Evolutionary conservation across 2,888 invertebrate genomes (phyloP).

Genomic region (Patella pellucida): DNA sequence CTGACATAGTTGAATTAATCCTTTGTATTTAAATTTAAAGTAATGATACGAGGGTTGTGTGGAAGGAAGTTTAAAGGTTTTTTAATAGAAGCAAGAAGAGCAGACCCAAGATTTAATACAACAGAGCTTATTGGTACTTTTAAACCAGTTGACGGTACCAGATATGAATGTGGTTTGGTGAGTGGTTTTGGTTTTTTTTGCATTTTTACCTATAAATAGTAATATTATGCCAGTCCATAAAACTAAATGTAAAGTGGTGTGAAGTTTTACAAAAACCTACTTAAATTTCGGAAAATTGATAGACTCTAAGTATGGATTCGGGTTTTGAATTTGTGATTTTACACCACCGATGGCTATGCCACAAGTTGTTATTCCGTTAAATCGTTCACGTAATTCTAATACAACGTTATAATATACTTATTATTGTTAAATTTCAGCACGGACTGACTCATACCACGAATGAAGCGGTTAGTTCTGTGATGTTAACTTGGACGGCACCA

Average conservation of each 20-base stretch:
- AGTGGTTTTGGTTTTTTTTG: constrained; percentile 4
- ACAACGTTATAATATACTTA: too few relatives aligned
- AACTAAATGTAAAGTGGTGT: too few relatives aligned
- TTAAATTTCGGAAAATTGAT: too few relatives aligned
- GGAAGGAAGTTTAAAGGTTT: constrained; percentile 34
- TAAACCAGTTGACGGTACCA: constrained; percentile 38
- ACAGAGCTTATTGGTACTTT: constrained; percentile 46
- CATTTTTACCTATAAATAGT: too few relatives aligned
- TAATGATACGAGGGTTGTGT: constrained; percentile 38
- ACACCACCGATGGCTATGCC: too few relatives aligned
- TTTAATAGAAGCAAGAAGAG: constrained; percentile 35
- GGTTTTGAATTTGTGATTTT: too few relatives aligned
- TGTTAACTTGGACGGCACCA: constrained; percentile 59
- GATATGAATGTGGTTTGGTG: constrained; percentile 43
- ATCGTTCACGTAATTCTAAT: too few relatives aligned
- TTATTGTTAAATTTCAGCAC: constrained; percentile 20
- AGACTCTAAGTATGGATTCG: too few relatives aligned
- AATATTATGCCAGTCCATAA: too few relatives aligned
- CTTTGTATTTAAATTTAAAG: constrained; percentile 24
- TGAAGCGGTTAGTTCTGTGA: constrained; percentile 39
- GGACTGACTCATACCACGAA: constrained; percentile 45
- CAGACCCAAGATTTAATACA: constrained; percentile 31
- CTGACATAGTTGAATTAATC: too few relatives aligned
- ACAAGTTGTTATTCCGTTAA: too few relatives aligned
- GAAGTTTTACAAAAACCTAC: too few relatives aligned